These are phyloP conservation scores for Chrysolina haemoptera DNA, from an alignment of 2,888 invertebrate species.

Conservation along the genomic window DNA sequence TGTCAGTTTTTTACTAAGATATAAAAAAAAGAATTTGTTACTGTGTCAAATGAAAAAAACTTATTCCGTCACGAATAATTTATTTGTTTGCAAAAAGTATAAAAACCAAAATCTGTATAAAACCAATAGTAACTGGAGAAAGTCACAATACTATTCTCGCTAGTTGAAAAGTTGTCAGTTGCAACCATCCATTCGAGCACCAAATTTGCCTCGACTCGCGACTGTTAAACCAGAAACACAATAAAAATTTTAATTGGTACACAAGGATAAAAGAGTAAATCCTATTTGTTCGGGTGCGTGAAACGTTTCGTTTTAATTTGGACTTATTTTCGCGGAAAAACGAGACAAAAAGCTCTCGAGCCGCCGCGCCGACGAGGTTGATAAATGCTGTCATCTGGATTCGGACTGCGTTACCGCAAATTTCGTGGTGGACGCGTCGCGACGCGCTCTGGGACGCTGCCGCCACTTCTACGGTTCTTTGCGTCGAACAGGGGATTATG, in stretches of 20 bases:
- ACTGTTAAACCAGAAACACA: not conserved
- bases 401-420: conserved; percentile 34
- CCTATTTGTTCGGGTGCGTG: conserved; percentile 28
- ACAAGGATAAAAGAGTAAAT: conserved; percentile 40
- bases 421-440: conserved; percentile 36
- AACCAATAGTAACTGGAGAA: too few species aligned
- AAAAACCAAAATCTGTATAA: too few species aligned
- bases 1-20: too few species aligned
- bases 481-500: conserved; percentile 9
- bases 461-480: conserved; percentile 18
- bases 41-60: too few species aligned
- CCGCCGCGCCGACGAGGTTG: conserved; percentile 25
- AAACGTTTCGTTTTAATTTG: conserved; percentile 37
- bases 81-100: too few species aligned
- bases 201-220: not conserved
- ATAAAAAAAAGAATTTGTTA: too few species aligned
- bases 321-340: conserved; percentile 24
- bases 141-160: too few species aligned
- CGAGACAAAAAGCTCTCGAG: conserved; percentile 22
- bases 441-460: not conserved
- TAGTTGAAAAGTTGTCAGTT: too few species aligned
- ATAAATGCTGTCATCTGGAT: conserved; percentile 38
- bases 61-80: too few species aligned
- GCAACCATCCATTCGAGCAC: not conserved
- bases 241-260: conserved; percentile 32